Evolutionary conservation across 2,113 vertebrate genomes (phyloP), one percentile per base, ranked within the genome.

Genomic region (Platysternon megacephalum): DNA sequence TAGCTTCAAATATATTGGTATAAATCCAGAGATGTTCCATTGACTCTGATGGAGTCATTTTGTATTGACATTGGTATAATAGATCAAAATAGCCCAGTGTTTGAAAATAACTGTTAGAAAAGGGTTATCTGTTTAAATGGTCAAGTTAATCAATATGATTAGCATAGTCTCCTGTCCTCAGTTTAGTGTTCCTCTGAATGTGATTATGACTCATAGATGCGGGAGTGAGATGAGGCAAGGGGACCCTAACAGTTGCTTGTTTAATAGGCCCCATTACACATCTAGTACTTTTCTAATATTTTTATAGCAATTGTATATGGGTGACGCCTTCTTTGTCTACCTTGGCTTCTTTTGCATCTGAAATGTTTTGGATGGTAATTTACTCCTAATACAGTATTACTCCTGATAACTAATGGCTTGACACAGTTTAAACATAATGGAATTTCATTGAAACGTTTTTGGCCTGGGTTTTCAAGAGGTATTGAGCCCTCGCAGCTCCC

Each of bases 361-460:
- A 55, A 82, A 35, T 28, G 28, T 82, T 88, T 91, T 90, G 85
- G 32, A 29, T 93, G 42, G 91, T 79, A 2, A 1, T 96, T 85
- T 90, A 89, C 82, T 85, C 13, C 3, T 87, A 53, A 89, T 90
- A 95, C 24, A 32, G 78, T 87, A 44, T 39, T 95, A 35, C 92
- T 94, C 86, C 86, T 87, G 78, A 87, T 87, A 93, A 94, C 88
- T 87, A 95, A n/a, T n/a, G 35, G 35, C 17, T 19, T 68, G 65
- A 72, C n/a, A 11, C 65, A 72, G 9, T 39, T 72, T 72, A 72
- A 72, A 39, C n/a, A 72, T 39, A 39, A 72, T 39, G 35, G 35
- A 48, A 28, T 49, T 92, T 90, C 48, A 81, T 21, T 83, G 91
- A 88, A 7, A 83, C 11, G 13, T 52, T n/a, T 84, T 80, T 49